Percentiles rank a stretch among this genome's conserved stretches.
phyloP scores from a whole-genome alignment of 1,140 invertebrate species.

The Pseudomyrmex flavicornis region DNA sequence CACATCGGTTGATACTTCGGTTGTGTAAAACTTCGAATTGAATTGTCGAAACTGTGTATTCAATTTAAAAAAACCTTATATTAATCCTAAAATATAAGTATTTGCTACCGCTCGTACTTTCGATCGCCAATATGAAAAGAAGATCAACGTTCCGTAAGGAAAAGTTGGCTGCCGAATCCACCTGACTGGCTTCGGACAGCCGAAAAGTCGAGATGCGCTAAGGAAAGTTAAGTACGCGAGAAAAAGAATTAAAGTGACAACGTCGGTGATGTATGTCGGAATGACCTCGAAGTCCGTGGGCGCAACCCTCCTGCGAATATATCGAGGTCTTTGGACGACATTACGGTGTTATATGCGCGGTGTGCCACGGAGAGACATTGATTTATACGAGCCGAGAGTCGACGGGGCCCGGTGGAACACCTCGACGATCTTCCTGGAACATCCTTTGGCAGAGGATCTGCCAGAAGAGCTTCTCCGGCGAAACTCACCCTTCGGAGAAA shows the following conservation, averaged over 20 bases:
- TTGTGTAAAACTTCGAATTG: too few relatives aligned
- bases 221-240: conserved; percentile 7
- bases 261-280: conserved; percentile 64
- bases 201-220: neutral
- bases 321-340: conserved; percentile 70
- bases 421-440: conserved; percentile 40
- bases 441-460: conserved; percentile 41
- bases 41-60: neutral
- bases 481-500: conserved; percentile 35
- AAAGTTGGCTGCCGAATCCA: neutral
- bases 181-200: neutral
- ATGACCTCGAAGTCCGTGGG: conserved; percentile 64
- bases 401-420: conserved; percentile 37
- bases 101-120: too few relatives aligned
- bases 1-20: neutral
- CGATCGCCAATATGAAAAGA: neutral
- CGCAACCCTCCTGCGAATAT: conserved; percentile 69
- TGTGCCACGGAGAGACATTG: conserved; percentile 74
- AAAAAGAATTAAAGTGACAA: conserved; percentile 61
- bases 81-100: too few relatives aligned
- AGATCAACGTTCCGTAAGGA: neutral
- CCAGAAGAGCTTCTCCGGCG: conserved; percentile 50
- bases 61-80: neutral
- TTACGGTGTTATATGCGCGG: conserved; percentile 71
- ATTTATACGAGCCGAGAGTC: conserved; percentile 73